Evolutionary conservation across 2,888 invertebrate genomes (phyloP).

Genomic region (Clepsis dumicolana): DNA sequence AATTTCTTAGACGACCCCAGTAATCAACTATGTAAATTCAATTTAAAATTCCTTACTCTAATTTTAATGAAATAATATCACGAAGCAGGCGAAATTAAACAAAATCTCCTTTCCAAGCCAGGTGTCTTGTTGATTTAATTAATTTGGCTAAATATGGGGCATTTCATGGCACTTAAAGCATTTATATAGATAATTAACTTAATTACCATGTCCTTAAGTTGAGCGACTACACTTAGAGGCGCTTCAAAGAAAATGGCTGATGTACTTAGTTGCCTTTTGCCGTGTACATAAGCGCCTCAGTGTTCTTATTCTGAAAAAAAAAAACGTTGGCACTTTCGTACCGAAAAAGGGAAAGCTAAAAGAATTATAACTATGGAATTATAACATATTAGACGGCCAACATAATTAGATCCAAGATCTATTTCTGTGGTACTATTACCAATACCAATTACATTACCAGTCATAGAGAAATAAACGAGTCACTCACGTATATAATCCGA

Average conservation of each 20-base stretch:
- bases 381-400: too few species aligned
- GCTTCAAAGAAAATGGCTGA: slow-evolving; percentile 59
- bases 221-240: slow-evolving; percentile 60
- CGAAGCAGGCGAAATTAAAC: neutral
- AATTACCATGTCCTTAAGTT: slow-evolving; percentile 67
- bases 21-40: too few species aligned
- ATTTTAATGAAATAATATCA: neutral
- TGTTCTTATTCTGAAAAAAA: neutral
- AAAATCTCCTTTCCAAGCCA: slow-evolving; percentile 18
- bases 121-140: slow-evolving; percentile 48
- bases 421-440: too few species aligned
- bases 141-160: slow-evolving; percentile 57
- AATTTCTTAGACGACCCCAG: too few species aligned
- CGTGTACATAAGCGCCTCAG: slow-evolving; percentile 38
- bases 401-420: too few species aligned
- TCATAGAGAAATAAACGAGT: too few species aligned
- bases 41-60: neutral
- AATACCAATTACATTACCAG: too few species aligned
- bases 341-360: neutral
- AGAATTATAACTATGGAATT: too few species aligned
- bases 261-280: slow-evolving; percentile 57
- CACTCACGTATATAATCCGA: too few species aligned
- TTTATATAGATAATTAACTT: slow-evolving; percentile 73
- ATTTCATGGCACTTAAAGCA: slow-evolving; percentile 65
- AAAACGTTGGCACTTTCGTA: neutral